Conservation (phyloP, 2,888 invertebrate genomes). For the Dilophus febrilis region DNA sequence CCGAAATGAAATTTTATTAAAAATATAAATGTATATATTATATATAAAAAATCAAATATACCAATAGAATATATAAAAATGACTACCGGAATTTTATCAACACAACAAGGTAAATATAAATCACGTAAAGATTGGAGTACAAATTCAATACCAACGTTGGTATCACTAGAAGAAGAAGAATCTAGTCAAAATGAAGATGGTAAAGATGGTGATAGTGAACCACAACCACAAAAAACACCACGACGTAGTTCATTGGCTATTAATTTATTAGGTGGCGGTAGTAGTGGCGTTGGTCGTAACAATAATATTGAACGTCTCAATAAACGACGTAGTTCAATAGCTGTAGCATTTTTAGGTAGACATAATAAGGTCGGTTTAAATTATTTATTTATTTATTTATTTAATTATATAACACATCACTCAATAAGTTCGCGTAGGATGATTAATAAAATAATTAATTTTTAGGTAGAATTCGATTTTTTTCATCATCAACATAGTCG, state of each 20-base stretch:
- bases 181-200: slow-evolving; percentile 16
- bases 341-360: slow-evolving; percentile 24
- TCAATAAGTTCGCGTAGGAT: no score
- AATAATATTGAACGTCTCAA: slow-evolving; percentile 18
- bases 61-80: no score
- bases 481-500: no score
- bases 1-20: no score
- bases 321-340: slow-evolving; percentile 31
- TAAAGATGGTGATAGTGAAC: slow-evolving; percentile 7
- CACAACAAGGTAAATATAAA: slow-evolving; percentile 23
- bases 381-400: no score
- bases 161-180: slow-evolving; percentile 24
- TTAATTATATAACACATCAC: no score
- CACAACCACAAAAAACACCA: slow-evolving; percentile 20
- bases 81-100: slow-evolving; percentile 28
- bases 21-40: no score
- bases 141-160: slow-evolving; percentile 28
- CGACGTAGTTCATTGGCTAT: slow-evolving; percentile 28
- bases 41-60: no score
- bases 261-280: slow-evolving; percentile 16
- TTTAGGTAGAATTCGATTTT: no score
- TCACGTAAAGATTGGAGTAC: slow-evolving; percentile 29
- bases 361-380: slow-evolving; percentile 10
- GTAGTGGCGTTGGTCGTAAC: neutral
- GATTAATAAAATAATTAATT: neutral